Evolutionary conservation across 2,797 vertebrate genomes (phyloP), one percentile per base, ranked within the genome.

Genomic region (Xenentodon cancila): DNA sequence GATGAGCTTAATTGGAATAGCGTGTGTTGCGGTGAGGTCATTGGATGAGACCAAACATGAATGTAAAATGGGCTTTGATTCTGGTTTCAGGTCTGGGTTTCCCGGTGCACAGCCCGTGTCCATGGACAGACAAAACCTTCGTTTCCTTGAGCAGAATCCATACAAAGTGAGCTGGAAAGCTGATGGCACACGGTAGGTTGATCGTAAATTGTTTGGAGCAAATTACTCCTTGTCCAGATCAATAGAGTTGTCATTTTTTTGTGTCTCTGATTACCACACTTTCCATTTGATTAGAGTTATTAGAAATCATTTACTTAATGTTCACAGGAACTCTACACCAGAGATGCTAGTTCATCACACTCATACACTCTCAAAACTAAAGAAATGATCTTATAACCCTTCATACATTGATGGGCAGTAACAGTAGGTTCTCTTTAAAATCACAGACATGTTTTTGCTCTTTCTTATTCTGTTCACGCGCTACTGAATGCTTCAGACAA

Each of bases 121-220:
- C 75, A 99, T 99, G 98, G 96, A 99, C 88, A 93, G 95, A 56
- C 93, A 96, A 78, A 99, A 99, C 88, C 93, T 99, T 75, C 94
- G 92, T 73, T 93, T 98, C 76, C 84, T 99, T 77, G 95, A 98
- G 69, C 94, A 96, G 89, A 98, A 96, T 64, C 94, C 94, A 18
- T 99, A 99, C 89, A 99, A 98, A 95, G 98, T 99, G 91, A 99
- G 97, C 93, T 99, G 98, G 97, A 99, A 99, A 92, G 98, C 98
- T 67, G 98, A 99, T 45, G 97, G 98, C 71, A 99, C 96, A 71
- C 94, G 97, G 98, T 99, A 91, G 91, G 96, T 93, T 67, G 19
- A 1, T 46, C 19, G 20, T 21, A 20, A 3, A 19, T 19, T 5
- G 8, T 49, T 66, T 1, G 34, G 32, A 15, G 7, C 48, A n/a